Percentiles rank a stretch among this genome's conserved stretches.
phyloP scores from a whole-genome alignment of 1,140 invertebrate species.

The Hyphantria cunea region DNA sequence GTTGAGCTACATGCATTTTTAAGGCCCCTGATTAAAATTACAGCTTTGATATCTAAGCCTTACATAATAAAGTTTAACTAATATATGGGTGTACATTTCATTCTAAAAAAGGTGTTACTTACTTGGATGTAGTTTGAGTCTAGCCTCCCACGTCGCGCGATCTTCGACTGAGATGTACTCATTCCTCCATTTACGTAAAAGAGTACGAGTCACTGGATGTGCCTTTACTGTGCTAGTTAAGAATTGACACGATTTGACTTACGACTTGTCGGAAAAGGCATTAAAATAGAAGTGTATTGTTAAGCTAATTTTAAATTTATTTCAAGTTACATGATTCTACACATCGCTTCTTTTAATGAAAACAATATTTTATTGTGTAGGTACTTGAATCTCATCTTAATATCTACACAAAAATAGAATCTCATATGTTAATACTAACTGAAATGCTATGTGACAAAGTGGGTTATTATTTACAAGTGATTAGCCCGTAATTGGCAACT shows the following conservation, averaged over 20 bases:
- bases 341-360: neutral
- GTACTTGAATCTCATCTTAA: too few relatives aligned
- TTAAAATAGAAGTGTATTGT: neutral
- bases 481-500: too few relatives aligned
- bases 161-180: slow-evolving; percentile 52
- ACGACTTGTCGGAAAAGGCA: neutral
- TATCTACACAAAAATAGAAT: too few relatives aligned
- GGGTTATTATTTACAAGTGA: too few relatives aligned
- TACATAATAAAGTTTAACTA: too few relatives aligned
- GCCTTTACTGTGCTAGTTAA: neutral
- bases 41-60: too few relatives aligned
- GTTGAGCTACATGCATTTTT: too few relatives aligned
- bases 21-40: neutral
- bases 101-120: slow-evolving; percentile 8
- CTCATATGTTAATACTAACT: too few relatives aligned
- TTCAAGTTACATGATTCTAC: too few relatives aligned
- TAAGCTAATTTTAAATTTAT: too few relatives aligned
- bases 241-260: neutral
- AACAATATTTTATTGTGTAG: too few relatives aligned
- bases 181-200: slow-evolving; percentile 38
- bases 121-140: slow-evolving; percentile 18
- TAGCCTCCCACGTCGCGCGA: slow-evolving; percentile 62
- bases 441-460: too few relatives aligned
- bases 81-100: neutral
- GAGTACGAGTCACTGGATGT: slow-evolving; percentile 33